Evolutionary conservation across 2,888 invertebrate species (phyloP).

Genomic region (Ariolimax columbianus): DNA sequence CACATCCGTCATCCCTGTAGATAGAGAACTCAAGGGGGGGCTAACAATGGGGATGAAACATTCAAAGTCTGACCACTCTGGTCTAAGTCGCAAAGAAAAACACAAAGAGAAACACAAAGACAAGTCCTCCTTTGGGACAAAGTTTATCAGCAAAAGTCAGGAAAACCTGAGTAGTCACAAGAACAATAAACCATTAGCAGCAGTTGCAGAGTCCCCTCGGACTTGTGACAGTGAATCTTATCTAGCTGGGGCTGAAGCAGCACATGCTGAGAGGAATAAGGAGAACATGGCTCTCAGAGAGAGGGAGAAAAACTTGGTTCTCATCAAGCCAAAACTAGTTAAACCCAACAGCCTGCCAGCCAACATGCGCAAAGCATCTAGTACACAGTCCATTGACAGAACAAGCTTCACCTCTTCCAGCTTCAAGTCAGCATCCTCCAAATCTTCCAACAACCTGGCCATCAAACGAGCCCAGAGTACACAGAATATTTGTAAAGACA

Average conservation of each 20-base stretch:
- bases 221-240: constrained; percentile 16
- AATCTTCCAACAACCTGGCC: constrained; percentile 51
- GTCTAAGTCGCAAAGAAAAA: constrained; percentile 56
- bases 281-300: constrained; percentile 66
- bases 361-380: constrained; percentile 75
- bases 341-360: constrained; percentile 63
- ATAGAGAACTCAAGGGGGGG: neutral
- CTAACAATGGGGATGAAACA: constrained; percentile 66
- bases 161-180: constrained; percentile 66
- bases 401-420: constrained; percentile 56
- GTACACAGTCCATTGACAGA: constrained; percentile 76
- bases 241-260: constrained; percentile 30
- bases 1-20: neutral
- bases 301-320: constrained; percentile 62
- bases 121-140: constrained; percentile 62
- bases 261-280: constrained; percentile 64
- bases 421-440: constrained; percentile 55
- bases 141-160: constrained; percentile 76
- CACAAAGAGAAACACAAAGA: constrained; percentile 53
- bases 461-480: constrained; percentile 77
- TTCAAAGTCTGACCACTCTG: constrained; percentile 69
- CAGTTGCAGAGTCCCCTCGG: constrained; percentile 39
- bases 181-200: constrained; percentile 50
- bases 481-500: constrained; percentile 76
- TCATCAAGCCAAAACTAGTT: constrained; percentile 66